Percentiles rank a stretch among this genome's conserved stretches.
These are phyloP conservation scores for Micrasema longulum DNA, from an alignment of 1,140 invertebrate species.

Conservation along the genomic window DNA sequence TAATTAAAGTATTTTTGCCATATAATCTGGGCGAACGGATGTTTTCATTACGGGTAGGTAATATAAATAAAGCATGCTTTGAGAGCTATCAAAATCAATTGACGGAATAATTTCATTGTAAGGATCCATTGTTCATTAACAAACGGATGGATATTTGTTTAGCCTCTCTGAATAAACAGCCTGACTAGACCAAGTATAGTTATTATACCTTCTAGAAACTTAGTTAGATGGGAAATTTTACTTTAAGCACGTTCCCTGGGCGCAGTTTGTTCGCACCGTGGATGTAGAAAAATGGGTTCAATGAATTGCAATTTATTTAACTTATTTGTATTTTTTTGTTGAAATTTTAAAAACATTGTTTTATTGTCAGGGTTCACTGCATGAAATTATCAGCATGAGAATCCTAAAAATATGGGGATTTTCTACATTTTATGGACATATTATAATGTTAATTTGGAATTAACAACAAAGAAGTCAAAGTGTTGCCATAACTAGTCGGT, in stretches of 20 bases:
- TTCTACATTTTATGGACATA: too few species aligned
- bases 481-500: too few species aligned
- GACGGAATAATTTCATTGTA: slow-evolving; percentile 22
- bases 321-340: too few species aligned
- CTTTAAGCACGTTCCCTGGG: slow-evolving; percentile 3
- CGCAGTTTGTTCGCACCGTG: too few species aligned
- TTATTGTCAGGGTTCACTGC: too few species aligned
- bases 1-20: background rate
- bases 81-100: slow-evolving; percentile 18
- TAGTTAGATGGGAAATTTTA: background rate
- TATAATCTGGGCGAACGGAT: background rate
- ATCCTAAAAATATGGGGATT: too few species aligned
- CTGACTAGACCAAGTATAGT: slow-evolving; percentile 2
- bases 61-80: slow-evolving; percentile 2
- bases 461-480: too few species aligned
- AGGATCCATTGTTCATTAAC: slow-evolving; percentile 27
- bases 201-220: slow-evolving; percentile 17
- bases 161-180: slow-evolving; percentile 19
- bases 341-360: too few species aligned
- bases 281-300: too few species aligned
- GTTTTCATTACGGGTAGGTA: background rate
- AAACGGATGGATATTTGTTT: slow-evolving; percentile 26
- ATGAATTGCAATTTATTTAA: too few species aligned
- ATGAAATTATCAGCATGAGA: too few species aligned
- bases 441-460: too few species aligned